Evolutionary conservation across 1,140 invertebrate species (phyloP), one percentile per base, ranked within the genome.

Genomic region (Monochamus saltuarius): DNA sequence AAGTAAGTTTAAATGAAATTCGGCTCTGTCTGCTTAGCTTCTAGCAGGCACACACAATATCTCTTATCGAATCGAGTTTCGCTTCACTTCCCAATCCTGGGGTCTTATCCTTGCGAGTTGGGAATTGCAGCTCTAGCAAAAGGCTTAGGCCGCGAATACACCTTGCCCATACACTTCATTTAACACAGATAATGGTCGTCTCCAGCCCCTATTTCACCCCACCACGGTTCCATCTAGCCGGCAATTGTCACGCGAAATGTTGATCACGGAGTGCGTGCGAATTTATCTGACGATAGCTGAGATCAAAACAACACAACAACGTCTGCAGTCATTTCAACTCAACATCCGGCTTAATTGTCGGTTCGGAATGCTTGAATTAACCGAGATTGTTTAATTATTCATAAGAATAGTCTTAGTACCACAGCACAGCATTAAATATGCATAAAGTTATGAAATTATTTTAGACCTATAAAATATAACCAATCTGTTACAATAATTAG

Each of bases 111-210:
- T 37, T 40, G 49, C 56, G 34, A 72, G 66, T 66, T 70, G 63
- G 68, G 70, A 70, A 72, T 69, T 67, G 67, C 69, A 67, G 63
- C 63, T 64, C 66, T 53, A 67, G 70, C 67, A 68, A 66, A 71
- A 69, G 72, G 72, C 72, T 73, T 73, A 73, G 61, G 60, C 61
- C 67, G 62, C 66, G 71, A 63, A 71, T 72, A 71, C 70, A 71
- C 72, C 73, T 71, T 69, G 63, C 66, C 65, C 67, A 65, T 71
- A 74, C 73, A 75, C 73, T 75, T 75, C 74, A 75, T 75, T 75
- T 75, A 75, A 74, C 74, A 66, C 56, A 66, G 72, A 75, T 75
- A 75, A 75, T 70, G 65, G 65, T 60, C 58, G 50, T 40, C 53
- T 19, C 39, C 14, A 16, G 8, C 53, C 53, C 22, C 14, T 16